Evolutionary conservation across 1,140 invertebrate species (phyloP).

Genomic region (Lerema accius): DNA sequence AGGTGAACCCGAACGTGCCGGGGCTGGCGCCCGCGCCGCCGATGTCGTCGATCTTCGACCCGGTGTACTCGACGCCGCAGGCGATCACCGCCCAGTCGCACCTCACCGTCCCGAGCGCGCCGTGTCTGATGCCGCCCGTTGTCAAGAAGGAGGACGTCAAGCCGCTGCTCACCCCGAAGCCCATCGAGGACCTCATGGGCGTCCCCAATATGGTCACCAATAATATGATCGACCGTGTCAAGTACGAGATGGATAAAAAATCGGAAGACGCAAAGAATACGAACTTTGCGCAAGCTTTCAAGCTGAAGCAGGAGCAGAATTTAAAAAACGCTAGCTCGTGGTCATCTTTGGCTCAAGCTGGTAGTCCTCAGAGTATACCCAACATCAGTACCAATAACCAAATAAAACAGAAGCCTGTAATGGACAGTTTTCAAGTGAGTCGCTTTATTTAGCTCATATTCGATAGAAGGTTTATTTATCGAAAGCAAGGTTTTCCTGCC

Average conservation of each 20-base stretch:
- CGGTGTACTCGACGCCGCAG: conserved; percentile 77
- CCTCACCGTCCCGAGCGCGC: conserved; percentile 65
- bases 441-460: conserved; percentile 5
- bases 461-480: no score
- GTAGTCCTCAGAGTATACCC: conserved; percentile 86
- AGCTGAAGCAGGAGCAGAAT: conserved; percentile 87
- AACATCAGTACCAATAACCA: conserved; percentile 83
- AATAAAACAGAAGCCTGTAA: conserved; percentile 85
- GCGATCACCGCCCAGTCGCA: conserved; percentile 81
- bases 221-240: conserved; percentile 70
- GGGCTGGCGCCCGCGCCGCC: conserved; percentile 80
- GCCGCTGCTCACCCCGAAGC: conserved; percentile 83
- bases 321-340: conserved; percentile 96
- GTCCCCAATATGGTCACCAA: conserved; percentile 79
- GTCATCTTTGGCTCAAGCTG: conserved; percentile 94
- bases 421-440: conserved; percentile 86
- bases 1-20: conserved; percentile 75
- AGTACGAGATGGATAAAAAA: conserved; percentile 80
- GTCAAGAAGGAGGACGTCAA: conserved; percentile 84
- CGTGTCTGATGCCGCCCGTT: conserved; percentile 78
- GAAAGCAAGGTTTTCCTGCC: no score
- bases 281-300: conserved; percentile 87
- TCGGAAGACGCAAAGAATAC: conserved; percentile 80
- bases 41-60: conserved; percentile 87
- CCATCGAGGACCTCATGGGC: conserved; percentile 85